Evolutionary conservation across 2,888 invertebrate species (phyloP).

Genomic region (Leptarthrus brevirostris): DNA sequence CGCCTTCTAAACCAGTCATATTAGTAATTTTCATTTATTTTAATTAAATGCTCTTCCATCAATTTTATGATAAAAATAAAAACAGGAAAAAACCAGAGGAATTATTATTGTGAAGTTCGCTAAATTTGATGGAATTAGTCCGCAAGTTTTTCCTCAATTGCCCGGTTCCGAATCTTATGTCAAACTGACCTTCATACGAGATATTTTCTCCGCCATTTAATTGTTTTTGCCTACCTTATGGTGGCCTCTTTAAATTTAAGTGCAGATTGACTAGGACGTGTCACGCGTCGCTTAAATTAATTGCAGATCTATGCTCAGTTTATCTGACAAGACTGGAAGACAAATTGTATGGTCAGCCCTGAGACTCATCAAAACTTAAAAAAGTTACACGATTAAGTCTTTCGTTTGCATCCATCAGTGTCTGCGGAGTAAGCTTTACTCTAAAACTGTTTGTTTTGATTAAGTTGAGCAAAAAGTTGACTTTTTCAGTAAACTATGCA

Average conservation of each 20-base stretch:
- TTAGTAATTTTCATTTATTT: too few species aligned
- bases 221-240: background rate
- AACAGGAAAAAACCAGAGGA: too few species aligned
- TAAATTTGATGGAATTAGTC: too few species aligned
- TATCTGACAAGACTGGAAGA: background rate
- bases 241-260: constrained; percentile 25
- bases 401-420: constrained; percentile 11
- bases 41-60: too few species aligned
- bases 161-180: too few species aligned
- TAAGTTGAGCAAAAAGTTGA: too few species aligned
- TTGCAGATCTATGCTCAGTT: background rate
- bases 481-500: too few species aligned
- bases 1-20: background rate
- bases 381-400: constrained; percentile 5
- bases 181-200: constrained; percentile 1
- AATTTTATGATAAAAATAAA: too few species aligned
- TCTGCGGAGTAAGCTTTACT: background rate
- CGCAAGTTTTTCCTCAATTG: too few species aligned
- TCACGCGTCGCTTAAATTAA: background rate
- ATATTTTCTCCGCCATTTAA: constrained; percentile 16
- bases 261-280: constrained; percentile 11
- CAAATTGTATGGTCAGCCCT: background rate
- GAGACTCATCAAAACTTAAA: background rate
- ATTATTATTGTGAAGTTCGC: too few species aligned
- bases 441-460: too few species aligned